These are phyloP conservation scores for Solenopsis invicta DNA, from an alignment of 1,140 invertebrate species.

Conservation along the genomic window DNA sequence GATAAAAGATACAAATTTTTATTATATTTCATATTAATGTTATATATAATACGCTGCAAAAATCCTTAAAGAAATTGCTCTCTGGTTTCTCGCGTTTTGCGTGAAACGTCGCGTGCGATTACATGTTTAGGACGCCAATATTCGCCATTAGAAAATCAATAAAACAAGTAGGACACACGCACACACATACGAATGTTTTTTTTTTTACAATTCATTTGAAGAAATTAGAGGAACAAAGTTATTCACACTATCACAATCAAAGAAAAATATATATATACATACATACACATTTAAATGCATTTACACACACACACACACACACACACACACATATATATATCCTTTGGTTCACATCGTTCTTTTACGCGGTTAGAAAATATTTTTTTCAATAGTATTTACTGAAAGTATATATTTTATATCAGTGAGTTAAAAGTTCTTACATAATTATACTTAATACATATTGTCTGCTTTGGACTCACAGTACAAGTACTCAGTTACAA, in stretches of 20 bases:
- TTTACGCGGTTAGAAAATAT: no score
- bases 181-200: neutral
- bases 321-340: no score
- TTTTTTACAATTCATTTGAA: neutral
- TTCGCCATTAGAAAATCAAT: conserved; percentile 41
- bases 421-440: no score
- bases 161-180: conserved; percentile 56
- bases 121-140: conserved; percentile 7
- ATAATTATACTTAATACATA: no score
- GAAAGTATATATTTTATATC: no score
- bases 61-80: conserved; percentile 46
- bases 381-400: no score
- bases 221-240: neutral
- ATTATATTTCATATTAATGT: neutral
- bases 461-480: no score
- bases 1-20: conserved; percentile 5
- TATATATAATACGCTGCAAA: neutral
- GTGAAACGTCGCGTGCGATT: conserved; percentile 38
- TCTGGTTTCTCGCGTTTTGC: conserved; percentile 17
- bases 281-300: no score
- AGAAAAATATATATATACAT: no score
- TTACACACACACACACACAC: no score
- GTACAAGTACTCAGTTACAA: no score
- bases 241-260: neutral
- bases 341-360: no score